These are phyloP conservation scores for Paraescarpia echinospica DNA, from an alignment of 1,140 invertebrate genomes.

Conservation along the genomic window DNA sequence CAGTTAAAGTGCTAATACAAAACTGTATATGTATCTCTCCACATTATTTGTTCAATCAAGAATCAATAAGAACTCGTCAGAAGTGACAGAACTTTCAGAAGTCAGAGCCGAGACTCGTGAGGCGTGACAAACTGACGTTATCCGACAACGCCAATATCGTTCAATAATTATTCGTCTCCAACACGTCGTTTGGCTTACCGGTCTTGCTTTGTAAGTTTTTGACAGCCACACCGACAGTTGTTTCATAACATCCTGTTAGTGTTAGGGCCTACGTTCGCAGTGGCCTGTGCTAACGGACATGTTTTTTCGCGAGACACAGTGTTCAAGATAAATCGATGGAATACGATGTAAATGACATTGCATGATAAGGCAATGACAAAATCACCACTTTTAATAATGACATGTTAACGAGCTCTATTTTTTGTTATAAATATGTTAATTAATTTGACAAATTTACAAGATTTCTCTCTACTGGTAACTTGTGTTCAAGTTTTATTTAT, in stretches of 20 bases:
- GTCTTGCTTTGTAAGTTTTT: not conserved
- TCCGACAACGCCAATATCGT: too few species aligned
- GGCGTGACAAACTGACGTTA: too few species aligned
- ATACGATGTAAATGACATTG: not conserved
- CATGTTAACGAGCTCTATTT: too few species aligned
- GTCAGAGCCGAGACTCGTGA: not conserved
- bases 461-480: too few species aligned
- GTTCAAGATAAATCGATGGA: too few species aligned
- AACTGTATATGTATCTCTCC: not conserved
- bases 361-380: not conserved
- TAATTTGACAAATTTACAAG: too few species aligned
- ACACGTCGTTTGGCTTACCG: not conserved
- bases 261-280: not conserved
- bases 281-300: not conserved
- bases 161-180: not conserved
- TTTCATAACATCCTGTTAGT: not conserved
- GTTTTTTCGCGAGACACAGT: not conserved
- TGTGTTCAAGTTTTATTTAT: not conserved
- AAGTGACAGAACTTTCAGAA: not conserved
- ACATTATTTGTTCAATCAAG: not conserved
- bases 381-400: too few species aligned
- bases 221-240: not conserved
- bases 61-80: not conserved
- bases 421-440: too few species aligned
- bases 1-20: not conserved